A percentile compares a stretch with the other conserved stretches of the same genome.
Conservation (phyloP, 2,113 vertebrate genomes). For the Paratilapia polleni region DNA sequence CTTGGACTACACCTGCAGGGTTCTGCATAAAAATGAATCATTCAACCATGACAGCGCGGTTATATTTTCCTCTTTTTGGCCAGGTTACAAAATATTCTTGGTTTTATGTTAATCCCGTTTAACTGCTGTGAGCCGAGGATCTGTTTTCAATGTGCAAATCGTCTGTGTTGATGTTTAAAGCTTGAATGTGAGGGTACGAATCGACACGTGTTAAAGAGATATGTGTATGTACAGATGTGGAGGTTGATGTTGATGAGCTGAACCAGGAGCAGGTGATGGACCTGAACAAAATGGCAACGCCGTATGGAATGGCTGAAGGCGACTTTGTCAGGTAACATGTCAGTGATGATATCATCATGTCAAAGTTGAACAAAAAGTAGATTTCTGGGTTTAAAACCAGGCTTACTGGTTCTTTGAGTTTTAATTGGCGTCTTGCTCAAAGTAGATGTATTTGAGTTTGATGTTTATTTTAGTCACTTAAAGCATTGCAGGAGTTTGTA, state of each 20-base stretch:
- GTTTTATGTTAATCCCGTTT: background rate
- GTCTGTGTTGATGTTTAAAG: background rate
- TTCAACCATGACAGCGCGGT: background rate
- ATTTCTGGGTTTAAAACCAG: background rate
- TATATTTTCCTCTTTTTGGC: background rate
- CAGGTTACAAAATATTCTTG: background rate
- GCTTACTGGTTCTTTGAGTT: background rate
- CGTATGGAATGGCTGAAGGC: constrained; percentile 94
- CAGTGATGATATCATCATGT: background rate
- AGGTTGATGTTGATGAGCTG: constrained; percentile 94
- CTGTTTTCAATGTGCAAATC: background rate
- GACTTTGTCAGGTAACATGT: constrained; percentile 90
- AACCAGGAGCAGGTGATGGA: constrained; percentile 92
- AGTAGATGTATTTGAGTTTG: background rate
- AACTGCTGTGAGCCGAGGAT: background rate
- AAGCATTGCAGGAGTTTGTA: background rate
- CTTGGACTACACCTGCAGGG: background rate
- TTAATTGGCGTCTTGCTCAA: background rate
- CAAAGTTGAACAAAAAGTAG: background rate
- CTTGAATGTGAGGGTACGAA: background rate
- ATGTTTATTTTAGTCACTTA: background rate
- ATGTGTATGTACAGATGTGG: constrained; percentile 84
- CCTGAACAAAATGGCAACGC: constrained; percentile 92
- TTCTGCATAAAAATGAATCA: background rate
- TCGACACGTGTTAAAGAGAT: too few species aligned